Conservation (phyloP, 2,797 vertebrate genomes). For the Mionectes olivaceus region DNA sequence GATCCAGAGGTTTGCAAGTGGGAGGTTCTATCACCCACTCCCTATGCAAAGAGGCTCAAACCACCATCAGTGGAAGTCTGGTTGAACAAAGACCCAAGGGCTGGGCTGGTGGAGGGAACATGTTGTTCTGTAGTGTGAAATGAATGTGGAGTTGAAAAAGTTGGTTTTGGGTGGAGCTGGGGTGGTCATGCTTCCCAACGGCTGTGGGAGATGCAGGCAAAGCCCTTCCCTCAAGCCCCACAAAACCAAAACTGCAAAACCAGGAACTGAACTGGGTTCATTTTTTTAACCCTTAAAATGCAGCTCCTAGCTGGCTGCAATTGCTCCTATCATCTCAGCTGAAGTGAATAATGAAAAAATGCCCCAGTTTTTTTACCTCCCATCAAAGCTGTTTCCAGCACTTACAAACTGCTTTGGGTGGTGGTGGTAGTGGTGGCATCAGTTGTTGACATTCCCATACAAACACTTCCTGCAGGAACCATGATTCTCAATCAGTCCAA, state of each 20-base stretch:
- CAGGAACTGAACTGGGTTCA: fast-evolving
- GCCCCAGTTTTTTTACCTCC: not conserved
- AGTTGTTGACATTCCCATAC: not conserved
- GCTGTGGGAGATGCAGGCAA: not conserved
- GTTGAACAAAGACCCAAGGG: conserved; percentile 38
- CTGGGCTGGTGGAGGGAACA: conserved; percentile 23
- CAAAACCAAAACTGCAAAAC: not conserved
- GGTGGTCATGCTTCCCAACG: not conserved
- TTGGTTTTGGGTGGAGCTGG: not conserved
- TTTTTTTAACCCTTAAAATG: conserved; percentile 11
- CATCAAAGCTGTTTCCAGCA: not conserved
- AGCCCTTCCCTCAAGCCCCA: not conserved
- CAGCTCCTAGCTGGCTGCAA: not conserved
- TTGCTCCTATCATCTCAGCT: not conserved
- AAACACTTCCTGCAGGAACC: not conserved
- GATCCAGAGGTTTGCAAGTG: conserved; percentile 29
- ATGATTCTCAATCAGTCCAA: not conserved
- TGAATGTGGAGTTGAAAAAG: not conserved
- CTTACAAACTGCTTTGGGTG: not conserved
- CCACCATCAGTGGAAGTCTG: not conserved
- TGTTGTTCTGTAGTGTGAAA: conserved; percentile 12
- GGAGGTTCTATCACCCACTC: conserved; percentile 37
- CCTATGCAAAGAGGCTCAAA: conserved; percentile 42
- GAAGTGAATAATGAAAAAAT: not conserved
- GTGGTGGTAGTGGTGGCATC: not conserved